These are phyloP conservation scores for Podarcis siculus DNA, from an alignment of 2,797 vertebrate genomes.

Conservation along the genomic window DNA sequence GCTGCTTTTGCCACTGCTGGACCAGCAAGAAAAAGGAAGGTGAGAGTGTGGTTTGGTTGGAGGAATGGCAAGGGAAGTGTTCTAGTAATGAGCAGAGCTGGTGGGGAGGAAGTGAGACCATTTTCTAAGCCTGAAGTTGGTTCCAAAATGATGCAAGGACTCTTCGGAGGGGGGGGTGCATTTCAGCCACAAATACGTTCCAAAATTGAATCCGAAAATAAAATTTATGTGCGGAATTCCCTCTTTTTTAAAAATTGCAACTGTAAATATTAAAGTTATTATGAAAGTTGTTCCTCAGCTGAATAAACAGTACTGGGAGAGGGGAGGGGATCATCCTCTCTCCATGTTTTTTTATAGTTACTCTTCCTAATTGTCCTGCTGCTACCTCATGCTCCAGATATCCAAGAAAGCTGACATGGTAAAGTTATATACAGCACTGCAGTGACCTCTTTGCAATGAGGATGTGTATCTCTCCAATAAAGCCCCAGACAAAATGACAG, in stretches of 20 bases:
- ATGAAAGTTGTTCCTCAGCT: conserved; percentile 26
- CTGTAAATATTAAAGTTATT: neutral
- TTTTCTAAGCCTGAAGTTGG: neutral
- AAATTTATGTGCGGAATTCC: neutral
- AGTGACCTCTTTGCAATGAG: conserved; percentile 74
- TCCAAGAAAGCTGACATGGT: conserved; percentile 73
- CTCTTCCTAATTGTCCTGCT: conserved; percentile 65
- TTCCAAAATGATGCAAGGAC: neutral
- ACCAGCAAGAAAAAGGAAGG: neutral
- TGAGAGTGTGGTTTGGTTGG: neutral
- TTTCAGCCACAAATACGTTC: neutral
- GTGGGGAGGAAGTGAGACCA: neutral
- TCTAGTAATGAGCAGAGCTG: neutral
- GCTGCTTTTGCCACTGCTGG: neutral
- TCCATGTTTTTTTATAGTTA: conserved; percentile 36
- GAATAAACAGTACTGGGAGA: conserved; percentile 19
- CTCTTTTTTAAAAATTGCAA: neutral
- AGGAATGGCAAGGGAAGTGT: neutral
- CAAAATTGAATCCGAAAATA: neutral
- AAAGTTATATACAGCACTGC: conserved; percentile 73
- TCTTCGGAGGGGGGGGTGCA: too few relatives aligned
- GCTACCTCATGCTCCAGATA: conserved; percentile 63
- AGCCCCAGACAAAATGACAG: conserved; percentile 86
- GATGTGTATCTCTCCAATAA: conserved; percentile 80
- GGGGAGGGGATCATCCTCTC: neutral